Base-by-base conservation (phyloP, 2,888 invertebrate genomes). In the Thalpophila matura region DNA sequence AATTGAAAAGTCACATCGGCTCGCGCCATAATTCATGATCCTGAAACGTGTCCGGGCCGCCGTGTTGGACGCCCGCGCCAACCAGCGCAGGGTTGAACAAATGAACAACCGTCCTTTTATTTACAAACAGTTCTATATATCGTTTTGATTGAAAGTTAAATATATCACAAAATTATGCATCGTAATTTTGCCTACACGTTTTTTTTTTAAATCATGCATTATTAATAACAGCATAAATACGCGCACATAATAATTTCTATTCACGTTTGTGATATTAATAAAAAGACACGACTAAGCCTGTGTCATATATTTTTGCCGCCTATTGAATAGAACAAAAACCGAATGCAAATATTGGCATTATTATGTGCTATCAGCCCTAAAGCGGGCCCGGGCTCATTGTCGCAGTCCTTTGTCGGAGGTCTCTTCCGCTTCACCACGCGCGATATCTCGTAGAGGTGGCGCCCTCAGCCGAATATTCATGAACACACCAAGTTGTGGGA, bases 1-100 rank as follows among this genome's bases (percentile, higher is more conserved):
- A 95, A 95, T 95, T 95, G 95, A 95, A 95, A 95, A 95, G 95
- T 95, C 95, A 95, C 95, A 94, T 94, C 95, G 95, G 95, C 91
- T 91, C 88, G 92, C 88, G 95, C 94, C 91, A 94, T 95, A 95
- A 95, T 91, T 95, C 95, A 95, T 94, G 94, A 90, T 91, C 90
- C 92, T 93, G 94, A 94, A 94, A 94, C 94, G 94, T 94, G 93
- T 93, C 94, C 93, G 93, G 93, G 89, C 93, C 91, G 89, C 90
- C 90, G 91, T 89, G 93, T 91, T 87, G 89, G 91, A 91, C 91
- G 90, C 85, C 77, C 77, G 77, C 77, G 66, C 73, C 75, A 70
- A 38, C 77, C 73, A 69, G 61, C 82, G 65, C 81, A 93, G 94
- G 94, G 94, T 74, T 95, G 91, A 40, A 26, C 85, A 22, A 31